Evolutionary conservation across 2,888 invertebrate species (phyloP).

Genomic region (Trissoscelio sp.): DNA sequence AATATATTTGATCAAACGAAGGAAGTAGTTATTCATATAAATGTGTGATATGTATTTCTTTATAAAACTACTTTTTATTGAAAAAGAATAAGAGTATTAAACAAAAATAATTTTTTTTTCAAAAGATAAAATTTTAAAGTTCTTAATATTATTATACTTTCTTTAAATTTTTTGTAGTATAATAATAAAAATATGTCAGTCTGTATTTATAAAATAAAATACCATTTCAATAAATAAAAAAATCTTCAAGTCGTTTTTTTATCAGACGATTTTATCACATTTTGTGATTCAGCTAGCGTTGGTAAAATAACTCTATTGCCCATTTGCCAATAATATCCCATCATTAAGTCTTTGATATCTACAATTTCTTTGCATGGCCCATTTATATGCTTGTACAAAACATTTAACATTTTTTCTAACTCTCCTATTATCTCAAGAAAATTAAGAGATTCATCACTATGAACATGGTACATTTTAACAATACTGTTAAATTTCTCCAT

Average conservation of each 20-base stretch:
- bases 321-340: constrained; percentile 52
- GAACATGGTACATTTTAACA: constrained; percentile 38
- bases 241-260: neutral
- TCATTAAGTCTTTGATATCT: constrained; percentile 47
- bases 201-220: no score
- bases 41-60: no score
- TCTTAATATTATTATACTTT: no score
- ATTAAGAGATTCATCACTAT: constrained; percentile 18
- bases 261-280: neutral
- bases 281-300: neutral
- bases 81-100: no score
- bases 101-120: no score
- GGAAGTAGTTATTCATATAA: no score
- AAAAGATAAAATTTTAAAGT: no score
- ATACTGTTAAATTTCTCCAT: constrained; percentile 29
- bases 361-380: constrained; percentile 48
- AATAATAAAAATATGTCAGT: no score
- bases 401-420: constrained; percentile 20
- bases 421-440: constrained; percentile 25
- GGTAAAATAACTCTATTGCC: constrained; percentile 52
- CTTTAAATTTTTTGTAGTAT: no score
- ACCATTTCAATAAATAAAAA: no score
- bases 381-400: constrained; percentile 29
- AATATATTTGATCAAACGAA: no score
- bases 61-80: no score